phyloP scores from a whole-genome alignment of 2,797 vertebrate species.

The Crocidura indochinensis region DNA sequence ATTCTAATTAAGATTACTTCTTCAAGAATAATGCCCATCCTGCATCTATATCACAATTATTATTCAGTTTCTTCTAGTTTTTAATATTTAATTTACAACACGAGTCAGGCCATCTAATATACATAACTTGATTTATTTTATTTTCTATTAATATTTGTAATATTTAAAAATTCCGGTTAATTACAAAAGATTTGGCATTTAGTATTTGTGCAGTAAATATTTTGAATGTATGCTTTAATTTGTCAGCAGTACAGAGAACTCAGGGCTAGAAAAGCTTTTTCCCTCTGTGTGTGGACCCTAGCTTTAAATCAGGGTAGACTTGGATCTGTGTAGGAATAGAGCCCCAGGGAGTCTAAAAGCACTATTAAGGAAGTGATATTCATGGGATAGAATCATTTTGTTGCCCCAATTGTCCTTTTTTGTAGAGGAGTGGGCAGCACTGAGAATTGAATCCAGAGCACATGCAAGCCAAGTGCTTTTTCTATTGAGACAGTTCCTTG shows the following conservation, averaged over 20 bases:
- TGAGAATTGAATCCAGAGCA: too few relatives aligned
- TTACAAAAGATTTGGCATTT: neutral
- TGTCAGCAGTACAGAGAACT: neutral
- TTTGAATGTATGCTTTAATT: conserved; percentile 10
- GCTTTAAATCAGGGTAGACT: neutral
- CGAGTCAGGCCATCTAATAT: too few relatives aligned
- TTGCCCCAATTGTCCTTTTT: neutral
- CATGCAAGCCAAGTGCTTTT: too few relatives aligned
- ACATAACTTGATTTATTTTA: neutral
- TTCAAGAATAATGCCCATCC: conserved; percentile 11
- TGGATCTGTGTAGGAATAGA: neutral
- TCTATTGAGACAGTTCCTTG: too few relatives aligned
- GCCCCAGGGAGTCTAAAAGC: neutral
- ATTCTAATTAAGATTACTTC: conserved; percentile 9
- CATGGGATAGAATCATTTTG: neutral
- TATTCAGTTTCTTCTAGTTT: neutral
- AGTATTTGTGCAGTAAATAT: neutral
- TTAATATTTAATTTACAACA: conserved; percentile 1
- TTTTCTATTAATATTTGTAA: conserved; percentile 39
- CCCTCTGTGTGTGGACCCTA: neutral
- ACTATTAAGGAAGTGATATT: neutral
- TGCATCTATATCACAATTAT: neutral
- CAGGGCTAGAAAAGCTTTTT: neutral
- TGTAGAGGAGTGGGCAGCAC: too few relatives aligned
- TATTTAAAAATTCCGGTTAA: conserved; percentile 1